Evolutionary conservation across 2,888 invertebrate species (phyloP).

Genomic region (Ochropleura leucogaster): DNA sequence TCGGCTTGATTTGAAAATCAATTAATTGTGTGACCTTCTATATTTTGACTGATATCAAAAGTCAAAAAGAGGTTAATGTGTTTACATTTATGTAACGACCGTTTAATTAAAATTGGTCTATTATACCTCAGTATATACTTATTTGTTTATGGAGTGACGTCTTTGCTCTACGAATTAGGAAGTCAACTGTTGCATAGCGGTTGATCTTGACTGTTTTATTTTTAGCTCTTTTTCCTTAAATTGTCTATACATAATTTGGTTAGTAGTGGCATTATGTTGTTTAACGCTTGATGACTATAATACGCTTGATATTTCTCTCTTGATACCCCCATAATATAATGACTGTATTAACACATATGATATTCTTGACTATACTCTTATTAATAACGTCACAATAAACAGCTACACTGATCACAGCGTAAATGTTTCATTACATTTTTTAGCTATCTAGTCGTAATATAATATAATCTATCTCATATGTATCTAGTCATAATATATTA

Average conservation of each 20-base stretch:
- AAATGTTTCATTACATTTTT: not conserved
- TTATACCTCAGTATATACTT: not conserved
- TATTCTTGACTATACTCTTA: conserved; percentile 3
- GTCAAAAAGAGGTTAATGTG: conserved; percentile 57
- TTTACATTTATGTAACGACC: conserved; percentile 35
- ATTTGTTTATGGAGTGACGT: not conserved
- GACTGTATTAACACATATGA: not conserved
- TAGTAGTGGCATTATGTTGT: not conserved
- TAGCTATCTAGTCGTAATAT: not conserved
- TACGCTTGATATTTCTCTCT: not conserved
- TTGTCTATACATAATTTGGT: not conserved
- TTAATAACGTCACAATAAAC: conserved; percentile 3
- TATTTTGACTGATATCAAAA: conserved; percentile 17
- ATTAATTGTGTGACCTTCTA: conserved; percentile 16
- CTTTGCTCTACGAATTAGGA: not conserved
- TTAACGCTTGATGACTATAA: not conserved
- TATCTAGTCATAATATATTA: too few relatives aligned
- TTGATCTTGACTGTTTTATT: not conserved
- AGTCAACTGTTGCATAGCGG: not conserved
- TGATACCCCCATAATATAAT: not conserved
- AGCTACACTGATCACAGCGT: not conserved
- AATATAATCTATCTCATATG: too few relatives aligned
- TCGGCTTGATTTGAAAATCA: conserved; percentile 26
- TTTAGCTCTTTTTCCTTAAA: conserved; percentile 11
- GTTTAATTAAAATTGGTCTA: conserved; percentile 28